These are phyloP conservation scores for Junco hyemalis DNA, from an alignment of 2,113 vertebrate genomes.

Conservation along the genomic window DNA sequence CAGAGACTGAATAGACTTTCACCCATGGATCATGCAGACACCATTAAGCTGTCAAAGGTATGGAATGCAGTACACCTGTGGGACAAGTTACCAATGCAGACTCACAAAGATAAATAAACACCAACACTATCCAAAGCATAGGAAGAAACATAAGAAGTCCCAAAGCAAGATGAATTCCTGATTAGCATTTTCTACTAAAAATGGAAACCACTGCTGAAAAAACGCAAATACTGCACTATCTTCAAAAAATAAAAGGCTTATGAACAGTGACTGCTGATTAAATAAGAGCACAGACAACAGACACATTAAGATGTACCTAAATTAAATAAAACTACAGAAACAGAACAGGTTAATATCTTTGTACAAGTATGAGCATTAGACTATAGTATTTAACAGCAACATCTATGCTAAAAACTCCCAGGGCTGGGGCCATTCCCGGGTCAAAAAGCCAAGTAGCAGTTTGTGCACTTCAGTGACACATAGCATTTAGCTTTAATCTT, in stretches of 20 bases:
- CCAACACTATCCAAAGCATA: not conserved
- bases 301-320: not conserved
- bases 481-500: not conserved
- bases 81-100: not conserved
- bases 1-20: not conserved
- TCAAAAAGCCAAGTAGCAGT: not conserved
- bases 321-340: not conserved
- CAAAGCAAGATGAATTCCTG: not conserved
- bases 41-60: not conserved
- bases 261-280: not conserved
- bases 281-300: not conserved
- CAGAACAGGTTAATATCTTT: not conserved
- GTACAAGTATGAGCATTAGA: not conserved
- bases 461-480: not conserved
- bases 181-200: not conserved
- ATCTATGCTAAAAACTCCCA: rapidly evolving
- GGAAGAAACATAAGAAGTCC: not conserved
- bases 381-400: not conserved
- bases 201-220: not conserved
- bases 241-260: not conserved
- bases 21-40: not conserved
- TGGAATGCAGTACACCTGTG: not conserved
- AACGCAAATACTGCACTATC: not conserved
- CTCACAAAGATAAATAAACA: not conserved
- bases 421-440: not conserved